phyloP scores from a whole-genome alignment of 2,888 invertebrate genomes.

The Athrips mouffetella region DNA sequence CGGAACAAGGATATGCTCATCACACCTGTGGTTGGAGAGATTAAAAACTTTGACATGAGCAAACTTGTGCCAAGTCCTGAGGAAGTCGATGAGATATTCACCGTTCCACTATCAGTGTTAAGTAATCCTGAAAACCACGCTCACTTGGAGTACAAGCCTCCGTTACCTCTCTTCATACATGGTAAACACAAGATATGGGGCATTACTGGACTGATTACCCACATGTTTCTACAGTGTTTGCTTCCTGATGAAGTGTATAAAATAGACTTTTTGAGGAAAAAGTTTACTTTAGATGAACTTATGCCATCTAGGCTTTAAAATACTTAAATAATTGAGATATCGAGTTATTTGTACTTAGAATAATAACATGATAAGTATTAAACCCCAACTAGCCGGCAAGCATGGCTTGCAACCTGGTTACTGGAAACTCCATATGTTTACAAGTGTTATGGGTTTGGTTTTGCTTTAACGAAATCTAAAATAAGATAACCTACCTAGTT shows the following conservation, averaged over 20 bases:
- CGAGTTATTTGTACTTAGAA: no score
- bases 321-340: no score
- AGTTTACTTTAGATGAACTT: slow-evolving; percentile 46
- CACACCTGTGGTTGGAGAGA: slow-evolving; percentile 83
- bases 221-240: slow-evolving; percentile 74
- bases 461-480: no score
- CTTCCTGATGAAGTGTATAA: slow-evolving; percentile 47
- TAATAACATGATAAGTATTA: no score
- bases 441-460: no score
- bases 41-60: slow-evolving; percentile 67
- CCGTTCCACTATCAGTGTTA: slow-evolving; percentile 81
- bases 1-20: slow-evolving; percentile 75
- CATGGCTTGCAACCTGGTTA: no score
- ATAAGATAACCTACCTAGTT: no score
- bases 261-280: slow-evolving; percentile 47
- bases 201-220: slow-evolving; percentile 87
- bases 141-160: slow-evolving; percentile 79
- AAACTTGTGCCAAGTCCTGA: slow-evolving; percentile 79
- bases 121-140: slow-evolving; percentile 79
- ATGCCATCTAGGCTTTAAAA: slow-evolving; percentile 55
- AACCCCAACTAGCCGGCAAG: no score
- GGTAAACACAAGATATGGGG: slow-evolving; percentile 84
- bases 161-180: slow-evolving; percentile 77
- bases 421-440: no score
- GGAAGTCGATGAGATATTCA: slow-evolving; percentile 90